phyloP scores from a whole-genome alignment of 2,113 vertebrate genomes.

The Megaptera novaeangliae region DNA sequence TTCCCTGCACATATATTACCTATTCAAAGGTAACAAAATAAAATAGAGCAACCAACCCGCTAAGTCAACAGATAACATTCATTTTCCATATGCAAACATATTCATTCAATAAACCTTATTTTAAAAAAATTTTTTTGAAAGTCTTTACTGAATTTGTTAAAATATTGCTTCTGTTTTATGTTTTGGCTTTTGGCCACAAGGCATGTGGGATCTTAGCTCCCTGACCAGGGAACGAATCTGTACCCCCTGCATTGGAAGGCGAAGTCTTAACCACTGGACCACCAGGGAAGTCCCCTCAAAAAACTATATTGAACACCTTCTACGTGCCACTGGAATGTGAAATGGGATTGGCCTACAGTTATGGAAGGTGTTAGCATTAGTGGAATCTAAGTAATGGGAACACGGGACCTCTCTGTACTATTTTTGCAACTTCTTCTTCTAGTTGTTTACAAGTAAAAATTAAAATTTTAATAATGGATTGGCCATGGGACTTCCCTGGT shows the following conservation, averaged over 20 bases:
- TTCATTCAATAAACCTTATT: background rate
- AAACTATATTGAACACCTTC: background rate
- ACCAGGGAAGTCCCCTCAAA: background rate
- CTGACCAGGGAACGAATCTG: too few species aligned
- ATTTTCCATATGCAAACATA: background rate
- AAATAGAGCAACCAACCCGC: background rate
- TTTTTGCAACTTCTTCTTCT: background rate
- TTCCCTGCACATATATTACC: background rate
- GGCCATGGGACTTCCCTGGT: too few species aligned
- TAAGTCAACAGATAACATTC: background rate
- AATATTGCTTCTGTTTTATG: too few species aligned
- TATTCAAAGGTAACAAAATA: background rate
- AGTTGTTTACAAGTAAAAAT: conserved; percentile 27
- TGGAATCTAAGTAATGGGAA: background rate
- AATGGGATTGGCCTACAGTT: background rate
- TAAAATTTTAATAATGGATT: background rate
- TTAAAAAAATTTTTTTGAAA: too few species aligned
- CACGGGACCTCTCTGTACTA: background rate
- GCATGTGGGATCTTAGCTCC: too few species aligned
- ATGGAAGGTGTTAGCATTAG: background rate
- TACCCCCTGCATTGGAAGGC: too few species aligned
- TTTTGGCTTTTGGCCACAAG: too few species aligned
- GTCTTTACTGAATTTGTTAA: too few species aligned
- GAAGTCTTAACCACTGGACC: too few species aligned
- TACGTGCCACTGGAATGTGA: background rate